A percentile compares a stretch with the other conserved stretches of the same genome.
phyloP scores from a whole-genome alignment of 2,113 vertebrate species.

The Solea solea region DNA sequence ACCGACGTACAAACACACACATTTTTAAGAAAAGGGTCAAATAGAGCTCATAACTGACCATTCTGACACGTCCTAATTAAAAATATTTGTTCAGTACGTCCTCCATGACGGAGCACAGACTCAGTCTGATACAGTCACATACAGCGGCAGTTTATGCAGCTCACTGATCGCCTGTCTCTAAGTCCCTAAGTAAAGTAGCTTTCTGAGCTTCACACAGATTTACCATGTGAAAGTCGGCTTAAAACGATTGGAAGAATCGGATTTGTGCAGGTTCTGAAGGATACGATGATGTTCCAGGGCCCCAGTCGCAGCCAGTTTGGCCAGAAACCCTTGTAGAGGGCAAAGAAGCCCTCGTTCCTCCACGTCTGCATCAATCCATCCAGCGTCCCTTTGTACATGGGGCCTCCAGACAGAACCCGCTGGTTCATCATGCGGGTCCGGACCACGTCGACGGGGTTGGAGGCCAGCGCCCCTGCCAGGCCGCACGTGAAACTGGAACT shows the following conservation, averaged over 20 bases:
- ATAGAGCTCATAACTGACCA: too few species aligned
- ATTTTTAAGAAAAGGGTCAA: too few species aligned
- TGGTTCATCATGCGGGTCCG: conserved; percentile 88
- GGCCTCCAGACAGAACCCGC: conserved; percentile 76
- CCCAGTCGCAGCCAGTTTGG: conserved; percentile 97
- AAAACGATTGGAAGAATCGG: neutral
- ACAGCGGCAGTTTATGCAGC: too few species aligned
- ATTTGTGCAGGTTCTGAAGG: conserved; percentile 70
- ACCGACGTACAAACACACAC: too few species aligned
- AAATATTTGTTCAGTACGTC: too few species aligned
- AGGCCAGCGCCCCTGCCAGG: conserved; percentile 84
- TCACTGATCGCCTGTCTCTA: too few species aligned
- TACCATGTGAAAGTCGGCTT: neutral
- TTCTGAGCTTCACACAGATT: neutral
- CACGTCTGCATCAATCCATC: conserved; percentile 90
- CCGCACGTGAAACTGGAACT: conserved; percentile 86
- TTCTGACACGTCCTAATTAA: too few species aligned
- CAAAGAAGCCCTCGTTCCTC: conserved; percentile 95
- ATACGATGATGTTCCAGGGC: conserved; percentile 99
- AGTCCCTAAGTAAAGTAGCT: too few species aligned
- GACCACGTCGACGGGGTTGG: conserved; percentile 86
- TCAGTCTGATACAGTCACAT: too few species aligned
- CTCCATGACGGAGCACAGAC: too few species aligned
- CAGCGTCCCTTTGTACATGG: conserved; percentile 84
- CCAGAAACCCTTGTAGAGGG: conserved; percentile 98